Conservation (phyloP, 2,888 invertebrate species). For the Xylocampa areola region DNA sequence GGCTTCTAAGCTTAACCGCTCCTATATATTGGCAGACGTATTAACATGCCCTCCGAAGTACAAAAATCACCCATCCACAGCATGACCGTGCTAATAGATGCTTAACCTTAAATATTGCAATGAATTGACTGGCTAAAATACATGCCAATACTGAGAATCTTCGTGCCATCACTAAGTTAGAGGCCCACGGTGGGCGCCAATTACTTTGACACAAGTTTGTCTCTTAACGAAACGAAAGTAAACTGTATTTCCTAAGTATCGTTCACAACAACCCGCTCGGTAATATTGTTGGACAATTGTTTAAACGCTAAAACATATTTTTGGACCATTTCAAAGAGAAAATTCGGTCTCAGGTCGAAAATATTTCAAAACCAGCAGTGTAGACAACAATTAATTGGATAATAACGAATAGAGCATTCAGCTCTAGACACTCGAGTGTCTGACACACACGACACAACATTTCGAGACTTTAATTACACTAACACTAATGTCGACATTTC, state of each 20-base stretch:
- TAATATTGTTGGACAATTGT: conserved; percentile 6
- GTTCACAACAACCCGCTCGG: conserved; percentile 9
- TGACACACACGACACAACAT: conserved; percentile 36
- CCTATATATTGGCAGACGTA: too few species aligned
- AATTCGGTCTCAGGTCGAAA: not conserved
- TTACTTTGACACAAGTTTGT: too few species aligned
- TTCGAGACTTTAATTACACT: conserved; percentile 5
- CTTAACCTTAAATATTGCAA: too few species aligned
- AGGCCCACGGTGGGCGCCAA: too few species aligned
- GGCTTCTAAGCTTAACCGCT: too few species aligned
- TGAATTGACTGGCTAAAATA: too few species aligned
- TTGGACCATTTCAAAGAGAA: conserved; percentile 1
- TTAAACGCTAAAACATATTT: conserved; percentile 7
- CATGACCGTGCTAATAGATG: too few species aligned
- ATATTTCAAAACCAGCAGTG: not conserved
- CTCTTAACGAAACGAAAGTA: not conserved
- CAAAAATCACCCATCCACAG: too few species aligned
- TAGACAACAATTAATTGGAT: conserved; percentile 1
- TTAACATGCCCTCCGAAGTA: too few species aligned
- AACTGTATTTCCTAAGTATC: conserved; percentile 3
- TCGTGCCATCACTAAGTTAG: too few species aligned
- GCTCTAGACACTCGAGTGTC: conserved; percentile 24
- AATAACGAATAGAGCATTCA: not conserved
- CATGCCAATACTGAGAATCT: too few species aligned
- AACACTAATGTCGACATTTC: not conserved